A percentile compares a stretch with the other conserved stretches of the same genome.
These are phyloP conservation scores for Stegophylla sp. DNA, from an alignment of 2,888 invertebrate species.

Conservation along the genomic window DNA sequence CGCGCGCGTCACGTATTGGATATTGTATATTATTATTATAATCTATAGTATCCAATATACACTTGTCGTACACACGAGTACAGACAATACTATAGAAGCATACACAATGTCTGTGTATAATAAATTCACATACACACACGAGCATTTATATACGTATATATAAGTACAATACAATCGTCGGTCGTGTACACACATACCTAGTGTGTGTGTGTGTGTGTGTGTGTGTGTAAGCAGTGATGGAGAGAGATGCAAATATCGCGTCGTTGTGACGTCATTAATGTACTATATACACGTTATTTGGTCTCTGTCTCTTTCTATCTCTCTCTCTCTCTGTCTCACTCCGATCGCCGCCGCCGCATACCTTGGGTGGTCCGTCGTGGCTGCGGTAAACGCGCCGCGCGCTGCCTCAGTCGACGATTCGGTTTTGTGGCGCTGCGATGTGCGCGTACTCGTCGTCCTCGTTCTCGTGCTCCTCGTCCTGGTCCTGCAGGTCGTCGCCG, in stretches of 20 bases:
- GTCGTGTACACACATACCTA: background rate
- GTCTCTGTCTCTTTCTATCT: background rate
- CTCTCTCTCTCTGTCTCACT: conserved; percentile 4
- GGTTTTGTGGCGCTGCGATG: conserved; percentile 55
- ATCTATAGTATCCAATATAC: background rate
- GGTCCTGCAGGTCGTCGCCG: conserved; percentile 7
- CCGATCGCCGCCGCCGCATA: background rate
- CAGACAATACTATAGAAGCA: background rate
- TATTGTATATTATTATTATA: conserved; percentile 8
- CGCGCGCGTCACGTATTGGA: background rate
- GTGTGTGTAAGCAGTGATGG: background rate
- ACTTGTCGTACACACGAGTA: background rate
- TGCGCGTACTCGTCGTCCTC: conserved; percentile 27
- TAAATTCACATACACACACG: background rate
- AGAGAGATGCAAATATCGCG: background rate
- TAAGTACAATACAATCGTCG: background rate
- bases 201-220: too few relatives aligned
- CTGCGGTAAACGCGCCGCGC: conserved; percentile 20
- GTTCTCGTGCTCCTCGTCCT: conserved; percentile 6
- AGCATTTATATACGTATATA: too few relatives aligned
- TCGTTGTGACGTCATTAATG: conserved; percentile 34
- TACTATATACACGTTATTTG: background rate
- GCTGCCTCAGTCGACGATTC: conserved; percentile 50
- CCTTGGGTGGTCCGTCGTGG: conserved; percentile 57
- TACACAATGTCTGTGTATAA: background rate